These are phyloP conservation scores for Frankliniella intonsa DNA, from an alignment of 2,888 invertebrate genomes.

Conservation along the genomic window DNA sequence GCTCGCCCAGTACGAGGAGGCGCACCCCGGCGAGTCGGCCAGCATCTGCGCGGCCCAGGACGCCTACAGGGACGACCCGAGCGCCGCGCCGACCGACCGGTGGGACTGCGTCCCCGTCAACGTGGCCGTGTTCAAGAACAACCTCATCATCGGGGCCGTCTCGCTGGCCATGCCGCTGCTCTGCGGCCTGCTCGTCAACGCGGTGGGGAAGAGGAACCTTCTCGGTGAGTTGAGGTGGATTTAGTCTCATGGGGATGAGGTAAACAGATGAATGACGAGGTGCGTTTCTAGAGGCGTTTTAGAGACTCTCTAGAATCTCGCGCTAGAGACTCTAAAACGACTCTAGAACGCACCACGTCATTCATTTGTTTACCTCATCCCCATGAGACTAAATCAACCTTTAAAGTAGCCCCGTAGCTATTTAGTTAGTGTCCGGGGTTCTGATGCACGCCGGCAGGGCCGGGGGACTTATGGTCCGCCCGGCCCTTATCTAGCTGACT, in stretches of 20 bases:
- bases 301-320: neutral
- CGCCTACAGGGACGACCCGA: neutral
- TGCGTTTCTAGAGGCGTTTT: too few species aligned
- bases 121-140: slow-evolving; percentile 55
- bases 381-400: too few species aligned
- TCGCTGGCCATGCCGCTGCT: slow-evolving; percentile 59
- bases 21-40: slow-evolving; percentile 49
- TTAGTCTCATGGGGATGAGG: too few species aligned
- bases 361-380: too few species aligned
- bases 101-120: slow-evolving; percentile 34
- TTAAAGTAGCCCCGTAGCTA: too few species aligned
- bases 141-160: slow-evolving; percentile 60
- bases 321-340: neutral
- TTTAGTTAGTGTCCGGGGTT: too few species aligned
- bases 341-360: too few species aligned
- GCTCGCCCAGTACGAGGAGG: slow-evolving; percentile 46
- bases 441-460: too few species aligned
- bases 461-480: too few species aligned
- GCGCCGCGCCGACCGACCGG: neutral
- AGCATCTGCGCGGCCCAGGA: slow-evolving; percentile 45
- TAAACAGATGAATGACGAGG: too few species aligned
- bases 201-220: slow-evolving; percentile 42
- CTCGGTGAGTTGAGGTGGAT: slow-evolving; percentile 45
- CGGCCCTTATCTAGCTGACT: too few species aligned
- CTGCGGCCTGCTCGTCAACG: slow-evolving; percentile 55